Evolutionary conservation across 2,888 invertebrate species (phyloP), one percentile per base, ranked within the genome.

Genomic region (Apodemia zela): DNA sequence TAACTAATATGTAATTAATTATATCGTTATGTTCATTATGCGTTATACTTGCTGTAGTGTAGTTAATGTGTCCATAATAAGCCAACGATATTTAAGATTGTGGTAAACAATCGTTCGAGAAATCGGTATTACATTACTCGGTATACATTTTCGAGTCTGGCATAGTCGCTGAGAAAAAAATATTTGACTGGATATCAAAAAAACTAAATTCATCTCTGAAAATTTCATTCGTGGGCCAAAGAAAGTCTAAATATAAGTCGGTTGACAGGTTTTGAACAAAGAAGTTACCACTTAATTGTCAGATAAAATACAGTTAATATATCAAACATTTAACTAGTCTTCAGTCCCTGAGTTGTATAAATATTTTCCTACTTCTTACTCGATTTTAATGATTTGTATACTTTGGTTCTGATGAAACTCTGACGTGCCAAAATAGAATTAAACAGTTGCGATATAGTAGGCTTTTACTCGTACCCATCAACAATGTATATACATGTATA

Each of bases 401-500:
- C 87, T 87, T 91, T 91, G 90, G 91, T 91, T 91, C 90, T 89
- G 89, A 89, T 89, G 89, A 88, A 89, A 87, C 82, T 88, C 85
- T 84, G 89, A 85, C 89, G 85, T 89, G 90, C 89, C 89, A 90
- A 89, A 91, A 90, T 90, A 91, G 84, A 90, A 89, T 90, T 87
- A 88, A 90, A 89, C 90, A 87, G 89, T 88, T 89, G 90, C 89
- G 89, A 89, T 89, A 89, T 88, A 89, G 87, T 87, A 87, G 87
- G 87, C 80, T 87, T 84, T 87, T 84, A 85, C 84, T 87, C 89
- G 87, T 89, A 88, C 88, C 87, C 89, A 86, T 88, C 89, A 90
- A 91, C 90, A 90, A 90, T 91, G 89, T 91, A 86, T 90, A 89
- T 90, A 90, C 89, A 90, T 89, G 89, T 90, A 89, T 89, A 91